These are phyloP conservation scores for Hyla sarda DNA, from an alignment of 2,113 vertebrate genomes.

Conservation along the genomic window DNA sequence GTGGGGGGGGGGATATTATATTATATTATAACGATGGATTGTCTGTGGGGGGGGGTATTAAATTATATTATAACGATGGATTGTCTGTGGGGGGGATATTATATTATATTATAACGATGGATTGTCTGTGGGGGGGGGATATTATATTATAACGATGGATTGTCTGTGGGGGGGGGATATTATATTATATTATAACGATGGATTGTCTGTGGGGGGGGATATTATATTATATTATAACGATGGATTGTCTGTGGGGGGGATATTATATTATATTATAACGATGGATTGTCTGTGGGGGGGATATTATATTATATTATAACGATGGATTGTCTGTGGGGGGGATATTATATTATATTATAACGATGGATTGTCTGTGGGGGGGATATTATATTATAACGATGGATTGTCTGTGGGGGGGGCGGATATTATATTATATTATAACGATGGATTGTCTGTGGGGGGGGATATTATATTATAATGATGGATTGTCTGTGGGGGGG, in stretches of 20 bases:
- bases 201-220: conserved; percentile 81
- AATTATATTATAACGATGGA: not conserved
- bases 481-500: no score
- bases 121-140: conserved; percentile 79
- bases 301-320: not conserved
- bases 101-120: conserved; percentile 70
- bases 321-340: no score
- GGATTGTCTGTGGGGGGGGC: no score
- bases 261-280: conserved; percentile 52
- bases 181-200: conserved; percentile 66
- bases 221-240: not conserved
- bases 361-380: conserved; percentile 87
- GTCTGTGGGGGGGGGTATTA: conserved; percentile 71
- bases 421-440: not conserved
- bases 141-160: not conserved
- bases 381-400: not conserved
- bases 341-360: not conserved
- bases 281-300: conserved; percentile 85
- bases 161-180: not conserved
- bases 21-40: conserved; percentile 75
- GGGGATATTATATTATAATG: not conserved
- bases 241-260: not conserved
- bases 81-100: not conserved
- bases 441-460: conserved; percentile 87
- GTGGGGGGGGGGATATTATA: conserved; percentile 59